Percentiles rank a stretch among this genome's conserved stretches.
These are phyloP conservation scores for Manis javanica DNA, from an alignment of 2,797 vertebrate genomes.

Conservation along the genomic window DNA sequence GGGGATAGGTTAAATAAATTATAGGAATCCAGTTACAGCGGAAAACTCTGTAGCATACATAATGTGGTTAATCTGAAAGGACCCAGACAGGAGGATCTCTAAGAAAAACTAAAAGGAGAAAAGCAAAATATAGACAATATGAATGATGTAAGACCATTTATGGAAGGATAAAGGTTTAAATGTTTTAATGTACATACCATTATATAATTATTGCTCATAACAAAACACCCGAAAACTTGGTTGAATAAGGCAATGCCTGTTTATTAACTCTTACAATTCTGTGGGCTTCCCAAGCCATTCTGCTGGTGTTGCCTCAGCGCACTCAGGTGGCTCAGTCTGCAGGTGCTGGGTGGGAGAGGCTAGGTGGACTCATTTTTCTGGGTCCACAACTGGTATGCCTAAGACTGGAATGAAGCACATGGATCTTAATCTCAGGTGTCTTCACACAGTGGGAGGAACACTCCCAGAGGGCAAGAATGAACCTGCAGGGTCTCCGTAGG, in stretches of 20 bases:
- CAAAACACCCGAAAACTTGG: not conserved
- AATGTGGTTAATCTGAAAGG: not conserved
- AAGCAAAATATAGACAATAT: not conserved
- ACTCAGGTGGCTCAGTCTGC: not conserved
- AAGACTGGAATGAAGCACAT: not conserved
- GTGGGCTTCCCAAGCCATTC: not conserved
- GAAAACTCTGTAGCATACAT: not conserved
- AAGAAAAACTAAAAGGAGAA: not conserved
- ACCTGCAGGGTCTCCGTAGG: not conserved
- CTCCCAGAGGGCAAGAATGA: not conserved
- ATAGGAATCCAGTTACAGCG: not conserved
- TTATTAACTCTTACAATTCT: not conserved
- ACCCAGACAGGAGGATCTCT: constrained; percentile 8
- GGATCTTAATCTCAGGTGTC: not conserved
- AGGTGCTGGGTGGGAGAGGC: too few species aligned
- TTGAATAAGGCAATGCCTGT: not conserved
- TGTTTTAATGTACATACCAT: not conserved
- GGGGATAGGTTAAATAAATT: not conserved
- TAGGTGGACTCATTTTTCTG: not conserved
- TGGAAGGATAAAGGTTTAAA: not conserved
- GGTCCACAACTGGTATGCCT: not conserved
- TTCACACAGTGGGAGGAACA: not conserved
- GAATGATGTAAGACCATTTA: not conserved
- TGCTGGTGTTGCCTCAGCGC: not conserved
- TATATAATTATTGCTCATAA: not conserved